Conservation (phyloP, 1,140 invertebrate species). For the Calycopis cecrops region DNA sequence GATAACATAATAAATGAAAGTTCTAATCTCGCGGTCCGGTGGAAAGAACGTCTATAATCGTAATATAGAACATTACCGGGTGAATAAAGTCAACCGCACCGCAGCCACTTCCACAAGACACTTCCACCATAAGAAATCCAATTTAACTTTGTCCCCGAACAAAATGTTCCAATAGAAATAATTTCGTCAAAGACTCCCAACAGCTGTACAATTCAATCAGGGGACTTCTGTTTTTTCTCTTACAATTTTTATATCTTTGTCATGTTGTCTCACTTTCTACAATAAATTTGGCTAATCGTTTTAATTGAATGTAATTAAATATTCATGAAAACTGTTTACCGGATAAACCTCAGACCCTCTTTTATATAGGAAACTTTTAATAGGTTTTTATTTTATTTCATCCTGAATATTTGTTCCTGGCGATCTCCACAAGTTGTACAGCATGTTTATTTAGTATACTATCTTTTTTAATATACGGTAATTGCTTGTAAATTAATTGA, state of each 20-base stretch:
- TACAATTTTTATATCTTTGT: neutral
- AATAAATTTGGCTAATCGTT: no score
- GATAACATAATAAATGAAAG: constrained; percentile 35
- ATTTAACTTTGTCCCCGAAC: constrained; percentile 68
- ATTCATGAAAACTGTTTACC: no score
- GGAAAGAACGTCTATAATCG: constrained; percentile 43
- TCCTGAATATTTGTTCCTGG: no score
- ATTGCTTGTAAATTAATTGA: no score
- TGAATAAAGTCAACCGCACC: constrained; percentile 48
- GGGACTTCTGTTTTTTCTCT: constrained; percentile 33
- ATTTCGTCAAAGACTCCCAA: constrained; percentile 61
- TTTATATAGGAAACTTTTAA: no score
- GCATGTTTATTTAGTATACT: no score
- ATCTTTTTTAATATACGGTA: no score
- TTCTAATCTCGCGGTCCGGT: constrained; percentile 27
- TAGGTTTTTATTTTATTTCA: no score
- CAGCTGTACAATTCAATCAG: constrained; percentile 67
- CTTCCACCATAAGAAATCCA: constrained; percentile 68
- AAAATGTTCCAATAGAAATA: constrained; percentile 71
- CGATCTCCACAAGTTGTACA: no score
- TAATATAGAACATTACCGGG: constrained; percentile 50
- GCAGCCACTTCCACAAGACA: constrained; percentile 44
- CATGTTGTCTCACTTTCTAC: neutral
- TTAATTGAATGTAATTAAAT: no score
- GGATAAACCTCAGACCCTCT: no score